Conservation (phyloP, 1,140 invertebrate genomes). For the Drosophila littoralis region DNA sequence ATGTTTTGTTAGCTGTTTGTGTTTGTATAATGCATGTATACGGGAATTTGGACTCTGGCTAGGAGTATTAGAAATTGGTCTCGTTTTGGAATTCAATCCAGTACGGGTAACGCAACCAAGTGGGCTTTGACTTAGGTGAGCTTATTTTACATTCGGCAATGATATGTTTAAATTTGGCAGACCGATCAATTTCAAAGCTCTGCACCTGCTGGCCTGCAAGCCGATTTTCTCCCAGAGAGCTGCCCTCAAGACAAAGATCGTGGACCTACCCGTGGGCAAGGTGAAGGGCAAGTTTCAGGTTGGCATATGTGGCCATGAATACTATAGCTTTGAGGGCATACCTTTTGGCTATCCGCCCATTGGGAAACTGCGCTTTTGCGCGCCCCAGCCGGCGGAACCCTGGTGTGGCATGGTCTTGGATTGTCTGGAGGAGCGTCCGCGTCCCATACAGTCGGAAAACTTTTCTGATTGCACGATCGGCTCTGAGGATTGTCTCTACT, state of each 20-base stretch:
- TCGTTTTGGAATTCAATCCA: neutral
- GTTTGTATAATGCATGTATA: too few relatives aligned
- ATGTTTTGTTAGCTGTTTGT: too few relatives aligned
- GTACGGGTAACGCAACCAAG: neutral
- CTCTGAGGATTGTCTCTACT: constrained; percentile 64
- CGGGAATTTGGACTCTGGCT: too few relatives aligned
- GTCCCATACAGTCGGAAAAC: constrained; percentile 49
- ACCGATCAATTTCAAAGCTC: constrained; percentile 19
- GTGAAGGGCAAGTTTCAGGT: constrained; percentile 56
- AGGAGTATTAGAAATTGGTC: neutral
- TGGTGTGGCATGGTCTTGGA: constrained; percentile 85
- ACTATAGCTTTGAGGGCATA: constrained; percentile 85
- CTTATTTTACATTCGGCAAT: constrained; percentile 37
- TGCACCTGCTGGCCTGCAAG: constrained; percentile 3
- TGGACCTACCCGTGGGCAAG: constrained; percentile 58
- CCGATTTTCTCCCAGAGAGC: constrained; percentile 15
- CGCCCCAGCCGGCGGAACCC: constrained; percentile 85
- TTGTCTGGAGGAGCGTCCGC: constrained; percentile 41
- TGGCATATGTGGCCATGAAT: constrained; percentile 61
- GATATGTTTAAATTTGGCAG: constrained; percentile 64
- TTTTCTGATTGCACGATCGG: constrained; percentile 30
- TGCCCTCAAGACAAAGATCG: constrained; percentile 55
- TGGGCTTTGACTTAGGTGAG: neutral
- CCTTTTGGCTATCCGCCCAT: constrained; percentile 89
- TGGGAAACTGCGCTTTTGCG: constrained; percentile 87